These are phyloP conservation scores for Daubentonia madagascariensis DNA, from an alignment of 2,113 vertebrate genomes.

Conservation along the genomic window DNA sequence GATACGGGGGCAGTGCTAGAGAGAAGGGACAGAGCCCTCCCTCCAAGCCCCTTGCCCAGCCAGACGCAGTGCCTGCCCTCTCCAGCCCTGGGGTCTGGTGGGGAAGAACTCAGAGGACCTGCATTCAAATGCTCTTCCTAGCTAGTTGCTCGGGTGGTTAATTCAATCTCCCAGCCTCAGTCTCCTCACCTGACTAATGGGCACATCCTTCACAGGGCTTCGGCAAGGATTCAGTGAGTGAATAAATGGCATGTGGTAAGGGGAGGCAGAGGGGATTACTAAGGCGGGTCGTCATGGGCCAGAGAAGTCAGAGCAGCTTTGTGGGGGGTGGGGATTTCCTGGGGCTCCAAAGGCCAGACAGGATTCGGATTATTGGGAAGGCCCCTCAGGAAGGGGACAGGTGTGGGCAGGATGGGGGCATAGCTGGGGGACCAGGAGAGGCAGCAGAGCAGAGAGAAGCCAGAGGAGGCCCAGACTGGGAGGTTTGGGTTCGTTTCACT, in stretches of 20 bases:
- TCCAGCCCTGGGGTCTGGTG: neutral
- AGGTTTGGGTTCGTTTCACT: neutral
- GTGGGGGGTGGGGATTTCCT: too few species aligned
- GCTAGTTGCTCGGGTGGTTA: neutral
- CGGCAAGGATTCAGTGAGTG: neutral
- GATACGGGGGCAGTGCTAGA: neutral
- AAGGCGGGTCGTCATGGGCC: neutral
- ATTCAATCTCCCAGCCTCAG: neutral
- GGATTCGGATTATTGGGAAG: neutral
- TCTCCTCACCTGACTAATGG: neutral
- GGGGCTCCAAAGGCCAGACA: neutral
- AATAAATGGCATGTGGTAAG: fast-evolving
- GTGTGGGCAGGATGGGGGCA: neutral
- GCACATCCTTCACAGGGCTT: neutral
- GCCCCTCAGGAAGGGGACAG: neutral
- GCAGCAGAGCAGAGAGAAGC: neutral
- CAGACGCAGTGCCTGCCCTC: neutral
- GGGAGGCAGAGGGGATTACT: neutral
- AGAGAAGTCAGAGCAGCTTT: neutral
- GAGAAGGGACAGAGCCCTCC: neutral
- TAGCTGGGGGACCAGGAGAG: neutral
- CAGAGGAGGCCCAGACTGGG: neutral
- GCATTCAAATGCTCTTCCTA: neutral
- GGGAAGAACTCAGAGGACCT: neutral
- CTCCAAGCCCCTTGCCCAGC: neutral